Percentiles rank a stretch among this genome's conserved stretches.
These are phyloP conservation scores for Gambusia holbrooki DNA, from an alignment of 2,113 vertebrate species.

Conservation along the genomic window DNA sequence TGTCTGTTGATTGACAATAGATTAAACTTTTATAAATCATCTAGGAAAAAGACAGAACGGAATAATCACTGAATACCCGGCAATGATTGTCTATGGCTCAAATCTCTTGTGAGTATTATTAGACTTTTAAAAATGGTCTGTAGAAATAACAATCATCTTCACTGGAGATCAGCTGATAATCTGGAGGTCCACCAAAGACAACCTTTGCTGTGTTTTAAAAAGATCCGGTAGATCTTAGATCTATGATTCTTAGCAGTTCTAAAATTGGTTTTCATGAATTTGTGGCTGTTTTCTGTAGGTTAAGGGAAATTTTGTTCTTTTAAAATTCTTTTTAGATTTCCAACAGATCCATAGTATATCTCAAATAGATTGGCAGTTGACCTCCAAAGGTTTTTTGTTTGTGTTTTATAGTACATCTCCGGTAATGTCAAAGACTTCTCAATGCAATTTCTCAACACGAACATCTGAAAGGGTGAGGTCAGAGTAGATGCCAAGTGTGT, in stretches of 20 bases:
- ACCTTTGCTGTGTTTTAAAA: no score
- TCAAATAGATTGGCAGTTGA: not conserved
- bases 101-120: not conserved
- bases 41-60: not conserved
- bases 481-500: not conserved
- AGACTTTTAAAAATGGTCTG: not conserved
- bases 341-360: not conserved
- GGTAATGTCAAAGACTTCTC: slow-evolving; percentile 1
- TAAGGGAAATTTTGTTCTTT: not conserved
- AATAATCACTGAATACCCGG: not conserved
- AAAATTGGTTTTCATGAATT: not conserved
- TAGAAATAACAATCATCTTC: not conserved
- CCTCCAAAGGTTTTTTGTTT: not conserved
- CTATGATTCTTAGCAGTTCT: not conserved
- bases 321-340: not conserved
- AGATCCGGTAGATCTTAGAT: not conserved
- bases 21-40: not conserved
- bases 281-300: not conserved
- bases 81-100: not conserved
- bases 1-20: not conserved
- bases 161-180: not conserved
- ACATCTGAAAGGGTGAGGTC: slow-evolving; percentile 48
- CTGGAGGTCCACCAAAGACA: not conserved
- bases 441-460: not conserved
- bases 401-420: not conserved